phyloP scores from a whole-genome alignment of 2,797 vertebrate species.

The Hoplostethus atlanticus region DNA sequence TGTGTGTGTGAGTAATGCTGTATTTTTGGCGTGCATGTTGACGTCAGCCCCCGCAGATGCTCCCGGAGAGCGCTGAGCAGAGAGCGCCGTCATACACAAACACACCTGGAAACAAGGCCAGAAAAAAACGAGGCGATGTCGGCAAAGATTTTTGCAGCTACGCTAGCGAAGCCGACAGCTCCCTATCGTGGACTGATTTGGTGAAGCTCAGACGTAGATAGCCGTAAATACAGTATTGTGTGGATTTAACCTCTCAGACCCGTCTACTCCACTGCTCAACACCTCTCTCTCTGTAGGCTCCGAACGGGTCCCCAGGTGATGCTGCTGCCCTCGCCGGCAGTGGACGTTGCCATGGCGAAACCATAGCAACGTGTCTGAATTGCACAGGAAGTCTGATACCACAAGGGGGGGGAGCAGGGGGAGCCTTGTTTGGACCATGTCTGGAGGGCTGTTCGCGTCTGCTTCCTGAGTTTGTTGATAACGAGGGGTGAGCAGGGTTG shows the following conservation, averaged over 20 bases:
- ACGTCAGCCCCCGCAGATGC: background rate
- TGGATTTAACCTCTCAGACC: background rate
- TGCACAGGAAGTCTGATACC: conserved; percentile 23
- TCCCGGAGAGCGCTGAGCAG: background rate
- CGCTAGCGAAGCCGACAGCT: no score
- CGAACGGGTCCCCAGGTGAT: conserved; percentile 43
- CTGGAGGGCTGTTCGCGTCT: conserved; percentile 14
- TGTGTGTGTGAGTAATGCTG: background rate
- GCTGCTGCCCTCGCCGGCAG: background rate
- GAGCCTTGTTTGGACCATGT: background rate
- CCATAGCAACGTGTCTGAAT: conserved; percentile 27
- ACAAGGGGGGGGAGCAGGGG: background rate
- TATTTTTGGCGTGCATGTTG: background rate
- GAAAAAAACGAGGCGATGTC: no score
- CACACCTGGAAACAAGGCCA: background rate
- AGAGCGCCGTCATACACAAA: background rate
- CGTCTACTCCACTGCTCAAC: no score
- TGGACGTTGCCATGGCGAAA: conserved; percentile 29
- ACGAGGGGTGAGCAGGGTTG: conserved; percentile 20
- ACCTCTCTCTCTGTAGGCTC: conserved; percentile 10
- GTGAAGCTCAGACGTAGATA: no score
- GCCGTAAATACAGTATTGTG: no score
- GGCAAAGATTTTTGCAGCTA: no score
- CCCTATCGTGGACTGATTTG: no score
- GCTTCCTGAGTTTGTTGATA: conserved; percentile 53